These are phyloP conservation scores for Acronicta aceris DNA, from an alignment of 2,888 invertebrate genomes.

Conservation along the genomic window DNA sequence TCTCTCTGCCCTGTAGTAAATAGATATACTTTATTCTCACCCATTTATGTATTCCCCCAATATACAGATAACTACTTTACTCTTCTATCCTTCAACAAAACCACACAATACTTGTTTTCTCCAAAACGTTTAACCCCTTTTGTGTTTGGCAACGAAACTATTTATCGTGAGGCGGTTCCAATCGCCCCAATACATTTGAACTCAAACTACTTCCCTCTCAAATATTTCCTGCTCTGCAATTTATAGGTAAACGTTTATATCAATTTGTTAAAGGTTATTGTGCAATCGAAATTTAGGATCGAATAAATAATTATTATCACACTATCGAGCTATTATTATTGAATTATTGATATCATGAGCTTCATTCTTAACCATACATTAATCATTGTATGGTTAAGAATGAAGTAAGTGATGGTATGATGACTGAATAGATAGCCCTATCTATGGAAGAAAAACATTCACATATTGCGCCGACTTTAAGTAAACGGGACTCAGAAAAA, in stretches of 20 bases:
- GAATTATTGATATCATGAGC: neutral
- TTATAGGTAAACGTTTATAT: constrained; percentile 72
- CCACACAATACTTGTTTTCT: constrained; percentile 42
- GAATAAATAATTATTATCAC: constrained; percentile 25
- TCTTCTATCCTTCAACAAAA: constrained; percentile 27
- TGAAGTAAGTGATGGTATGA: too few species aligned
- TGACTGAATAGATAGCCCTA: too few species aligned
- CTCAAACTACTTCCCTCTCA: constrained; percentile 47
- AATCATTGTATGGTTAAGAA: too few species aligned
- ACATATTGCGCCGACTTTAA: too few species aligned
- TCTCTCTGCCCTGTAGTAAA: too few species aligned
- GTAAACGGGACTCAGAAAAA: too few species aligned
- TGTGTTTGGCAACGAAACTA: constrained; percentile 68
- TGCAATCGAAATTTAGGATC: constrained; percentile 27
- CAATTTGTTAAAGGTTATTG: constrained; percentile 68
- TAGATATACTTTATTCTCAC: neutral
- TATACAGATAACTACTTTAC: constrained; percentile 18
- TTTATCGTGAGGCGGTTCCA: constrained; percentile 67
- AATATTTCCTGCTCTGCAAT: constrained; percentile 59
- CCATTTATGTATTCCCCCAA: constrained; percentile 5
- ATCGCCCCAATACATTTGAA: constrained; percentile 57
- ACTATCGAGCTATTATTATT: neutral
- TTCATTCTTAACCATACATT: too few species aligned
- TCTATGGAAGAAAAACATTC: too few species aligned
- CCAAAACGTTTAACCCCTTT: constrained; percentile 51